Percentiles rank a stretch among this genome's conserved stretches.
phyloP scores from a whole-genome alignment of 2,797 vertebrate genomes.

The Sarcoramphus papa region DNA sequence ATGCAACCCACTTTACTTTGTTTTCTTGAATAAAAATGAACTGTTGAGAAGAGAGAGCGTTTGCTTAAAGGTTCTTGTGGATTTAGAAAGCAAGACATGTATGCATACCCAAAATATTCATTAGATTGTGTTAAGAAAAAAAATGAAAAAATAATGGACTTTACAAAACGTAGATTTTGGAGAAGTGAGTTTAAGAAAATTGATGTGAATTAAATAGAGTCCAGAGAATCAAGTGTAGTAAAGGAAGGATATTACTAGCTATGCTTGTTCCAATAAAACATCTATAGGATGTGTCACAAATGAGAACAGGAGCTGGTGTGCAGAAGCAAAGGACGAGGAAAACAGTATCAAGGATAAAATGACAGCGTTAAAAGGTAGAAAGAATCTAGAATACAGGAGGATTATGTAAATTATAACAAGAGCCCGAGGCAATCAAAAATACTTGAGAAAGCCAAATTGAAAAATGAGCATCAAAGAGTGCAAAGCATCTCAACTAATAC shows the following conservation, averaged over 20 bases:
- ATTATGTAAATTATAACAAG: constrained; percentile 59
- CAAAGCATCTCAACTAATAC: constrained; percentile 59
- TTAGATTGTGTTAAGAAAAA: neutral
- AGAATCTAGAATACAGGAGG: constrained; percentile 33
- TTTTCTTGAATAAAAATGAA: constrained; percentile 6
- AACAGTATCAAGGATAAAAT: constrained; percentile 28
- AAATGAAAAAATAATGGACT: neutral
- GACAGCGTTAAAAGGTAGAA: constrained; percentile 17
- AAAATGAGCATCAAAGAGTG: constrained; percentile 55
- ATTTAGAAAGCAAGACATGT: neutral
- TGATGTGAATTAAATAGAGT: constrained; percentile 18
- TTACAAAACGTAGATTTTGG: neutral
- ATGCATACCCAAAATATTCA: neutral
- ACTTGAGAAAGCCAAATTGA: constrained; percentile 58
- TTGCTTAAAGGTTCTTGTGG: neutral
- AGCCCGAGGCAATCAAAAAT: constrained; percentile 62
- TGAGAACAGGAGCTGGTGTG: neutral
- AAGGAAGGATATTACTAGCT: constrained; percentile 16
- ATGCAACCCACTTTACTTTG: neutral
- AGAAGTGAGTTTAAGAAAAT: neutral
- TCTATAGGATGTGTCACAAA: constrained; percentile 6
- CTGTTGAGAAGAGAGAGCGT: neutral
- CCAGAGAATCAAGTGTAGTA: constrained; percentile 31
- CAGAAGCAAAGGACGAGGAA: constrained; percentile 16
- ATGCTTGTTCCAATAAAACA: constrained; percentile 42